Percentiles rank a stretch among this genome's conserved stretches.
Evolutionary conservation across 2,797 vertebrate genomes (phyloP).

Genomic region (Lagocephalus sceleratus): DNA sequence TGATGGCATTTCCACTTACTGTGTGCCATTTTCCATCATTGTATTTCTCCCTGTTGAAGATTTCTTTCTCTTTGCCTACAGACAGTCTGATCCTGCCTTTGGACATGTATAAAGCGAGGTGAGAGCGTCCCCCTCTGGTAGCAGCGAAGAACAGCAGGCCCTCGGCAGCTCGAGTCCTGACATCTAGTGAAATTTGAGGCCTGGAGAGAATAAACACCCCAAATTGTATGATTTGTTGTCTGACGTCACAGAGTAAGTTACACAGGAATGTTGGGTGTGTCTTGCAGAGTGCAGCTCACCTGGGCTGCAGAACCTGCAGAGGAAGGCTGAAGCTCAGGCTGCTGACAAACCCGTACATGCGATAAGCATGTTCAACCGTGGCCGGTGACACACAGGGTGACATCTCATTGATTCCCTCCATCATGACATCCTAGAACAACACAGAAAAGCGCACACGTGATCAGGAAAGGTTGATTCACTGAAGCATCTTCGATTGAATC

Average conservation of each 20-base stretch:
- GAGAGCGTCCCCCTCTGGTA: constrained; percentile 71
- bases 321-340: constrained; percentile 80
- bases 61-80: constrained; percentile 75
- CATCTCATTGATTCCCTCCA: constrained; percentile 38
- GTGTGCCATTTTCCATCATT: constrained; percentile 91
- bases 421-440: constrained; percentile 54
- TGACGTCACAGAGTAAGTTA: neutral
- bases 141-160: constrained; percentile 84
- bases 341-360: constrained; percentile 75
- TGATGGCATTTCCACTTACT: constrained; percentile 73
- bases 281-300: constrained; percentile 62
- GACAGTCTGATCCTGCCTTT: constrained; percentile 86
- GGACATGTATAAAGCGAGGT: constrained; percentile 83
- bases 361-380: constrained; percentile 68
- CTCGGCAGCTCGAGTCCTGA: constrained; percentile 78
- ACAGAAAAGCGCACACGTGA: constrained; percentile 35
- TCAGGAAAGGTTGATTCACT: constrained; percentile 14
- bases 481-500: neutral
- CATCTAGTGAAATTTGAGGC: constrained; percentile 84
- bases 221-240: neutral
- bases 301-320: constrained; percentile 71
- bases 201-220: constrained; percentile 52
- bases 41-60: constrained; percentile 85
- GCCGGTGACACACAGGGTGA: constrained; percentile 57
- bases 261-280: too few species aligned